A percentile compares a stretch with the other conserved stretches of the same genome.
Conservation (phyloP, 2,797 vertebrate species). For the Pristis pectinata region DNA sequence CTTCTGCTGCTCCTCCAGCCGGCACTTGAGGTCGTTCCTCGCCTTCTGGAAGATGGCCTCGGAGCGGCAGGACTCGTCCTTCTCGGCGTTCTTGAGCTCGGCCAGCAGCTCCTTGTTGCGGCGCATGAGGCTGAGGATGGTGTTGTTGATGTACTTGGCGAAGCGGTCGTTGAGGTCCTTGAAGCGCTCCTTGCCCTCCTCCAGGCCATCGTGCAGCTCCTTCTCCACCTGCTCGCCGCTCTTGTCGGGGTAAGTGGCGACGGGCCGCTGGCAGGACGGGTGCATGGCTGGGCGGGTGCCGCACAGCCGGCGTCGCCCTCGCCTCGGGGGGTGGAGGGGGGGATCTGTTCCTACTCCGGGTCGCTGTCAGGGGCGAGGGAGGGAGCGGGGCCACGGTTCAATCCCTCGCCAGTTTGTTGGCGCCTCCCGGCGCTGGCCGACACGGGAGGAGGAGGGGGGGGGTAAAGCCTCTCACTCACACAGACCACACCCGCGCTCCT, state of each 20-base stretch:
- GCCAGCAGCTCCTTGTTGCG: conserved; percentile 23
- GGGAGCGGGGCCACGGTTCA: neutral
- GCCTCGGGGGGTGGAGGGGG: neutral
- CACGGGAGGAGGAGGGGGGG: neutral
- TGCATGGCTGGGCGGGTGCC: neutral
- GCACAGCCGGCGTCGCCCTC: neutral
- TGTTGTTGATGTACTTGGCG: conserved; percentile 35
- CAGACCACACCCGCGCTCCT: no score
- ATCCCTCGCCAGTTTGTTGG: neutral
- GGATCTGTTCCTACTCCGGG: neutral
- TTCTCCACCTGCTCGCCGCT: conserved; percentile 9
- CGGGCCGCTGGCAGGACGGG: neutral
- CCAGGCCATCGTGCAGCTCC: conserved; percentile 30
- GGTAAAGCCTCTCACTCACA: neutral
- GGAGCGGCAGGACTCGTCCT: neutral
- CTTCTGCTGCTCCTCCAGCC: conserved; percentile 35
- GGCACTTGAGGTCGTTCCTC: neutral
- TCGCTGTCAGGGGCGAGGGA: neutral
- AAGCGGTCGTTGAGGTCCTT: conserved; percentile 35
- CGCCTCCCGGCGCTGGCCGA: neutral
- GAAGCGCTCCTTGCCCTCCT: conserved; percentile 34
- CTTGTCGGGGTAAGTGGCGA: neutral
- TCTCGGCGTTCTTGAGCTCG: conserved; percentile 22
- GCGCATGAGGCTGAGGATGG: conserved; percentile 27
- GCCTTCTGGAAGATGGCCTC: conserved; percentile 32